Percentiles rank a stretch among this genome's conserved stretches.
Conservation (phyloP, 2,113 vertebrate species). For the Chrysemys picta region DNA sequence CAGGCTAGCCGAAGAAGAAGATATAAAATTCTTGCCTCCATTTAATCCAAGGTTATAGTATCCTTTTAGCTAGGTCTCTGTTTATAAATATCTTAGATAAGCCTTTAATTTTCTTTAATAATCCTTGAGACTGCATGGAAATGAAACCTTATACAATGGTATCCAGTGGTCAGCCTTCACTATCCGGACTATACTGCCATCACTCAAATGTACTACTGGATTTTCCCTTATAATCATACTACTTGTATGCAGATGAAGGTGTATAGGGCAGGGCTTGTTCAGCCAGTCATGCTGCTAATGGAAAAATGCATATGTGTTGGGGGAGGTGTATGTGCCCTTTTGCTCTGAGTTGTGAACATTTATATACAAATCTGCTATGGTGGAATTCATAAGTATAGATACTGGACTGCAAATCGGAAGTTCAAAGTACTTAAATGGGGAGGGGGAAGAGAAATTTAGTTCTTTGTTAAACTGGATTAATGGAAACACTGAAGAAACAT, state of each 20-base stretch:
- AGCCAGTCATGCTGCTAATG: not conserved
- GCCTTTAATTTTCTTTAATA: too few species aligned
- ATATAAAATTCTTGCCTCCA: not conserved
- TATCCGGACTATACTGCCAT: not conserved
- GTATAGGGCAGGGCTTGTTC: not conserved
- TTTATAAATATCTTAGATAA: not conserved
- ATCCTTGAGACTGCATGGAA: not conserved
- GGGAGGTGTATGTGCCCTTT: not conserved
- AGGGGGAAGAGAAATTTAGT: not conserved
- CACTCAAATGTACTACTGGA: not conserved
- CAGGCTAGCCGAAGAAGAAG: too few species aligned
- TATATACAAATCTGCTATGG: not conserved
- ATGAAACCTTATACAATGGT: not conserved
- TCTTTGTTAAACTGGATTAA: not conserved
- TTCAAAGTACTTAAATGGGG: not conserved
- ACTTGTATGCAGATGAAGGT: not conserved
- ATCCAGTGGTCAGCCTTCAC: not conserved
- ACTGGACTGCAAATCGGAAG: not conserved
- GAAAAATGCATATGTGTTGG: not conserved
- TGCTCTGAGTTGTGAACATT: not conserved
- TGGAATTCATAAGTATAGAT: not conserved
- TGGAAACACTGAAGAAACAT: not conserved
- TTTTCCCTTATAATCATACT: not conserved
- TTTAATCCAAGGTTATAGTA: not conserved
- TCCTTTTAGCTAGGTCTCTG: not conserved